Conservation (phyloP, 2,113 vertebrate species). For the Clarias batrachus region DNA sequence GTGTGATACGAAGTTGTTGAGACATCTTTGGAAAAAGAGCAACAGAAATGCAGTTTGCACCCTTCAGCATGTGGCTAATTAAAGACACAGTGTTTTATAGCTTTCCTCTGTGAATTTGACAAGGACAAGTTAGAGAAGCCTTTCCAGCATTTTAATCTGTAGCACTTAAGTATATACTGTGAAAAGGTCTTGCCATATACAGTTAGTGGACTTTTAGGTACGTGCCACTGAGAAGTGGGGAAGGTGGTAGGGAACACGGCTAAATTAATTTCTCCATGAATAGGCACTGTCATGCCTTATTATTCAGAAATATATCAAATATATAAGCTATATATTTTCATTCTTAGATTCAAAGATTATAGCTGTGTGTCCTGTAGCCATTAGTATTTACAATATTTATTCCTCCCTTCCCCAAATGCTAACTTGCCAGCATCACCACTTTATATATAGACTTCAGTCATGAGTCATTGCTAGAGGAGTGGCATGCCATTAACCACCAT, state of each 20-base stretch:
- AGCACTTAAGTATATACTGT: conserved; percentile 82
- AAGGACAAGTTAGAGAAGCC: conserved; percentile 62
- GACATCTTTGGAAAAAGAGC: conserved; percentile 55
- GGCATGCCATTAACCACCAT: conserved; percentile 51
- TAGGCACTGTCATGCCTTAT: conserved; percentile 27
- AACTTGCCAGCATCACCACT: conserved; percentile 39
- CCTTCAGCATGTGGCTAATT: conserved; percentile 40
- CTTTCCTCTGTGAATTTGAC: conserved; percentile 54
- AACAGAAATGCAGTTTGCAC: conserved; percentile 32
- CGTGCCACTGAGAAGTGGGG: not conserved
- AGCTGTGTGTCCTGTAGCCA: conserved; percentile 57
- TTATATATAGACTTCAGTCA: conserved; percentile 61
- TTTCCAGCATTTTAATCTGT: conserved; percentile 79
- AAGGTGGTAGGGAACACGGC: not conserved
- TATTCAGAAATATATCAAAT: conserved; percentile 37
- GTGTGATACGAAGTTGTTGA: conserved; percentile 52
- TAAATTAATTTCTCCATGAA: conserved; percentile 26
- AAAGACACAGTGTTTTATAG: conserved; percentile 37
- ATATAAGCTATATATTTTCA: conserved; percentile 49
- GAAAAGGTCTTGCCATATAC: conserved; percentile 65
- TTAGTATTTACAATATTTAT: conserved; percentile 51
- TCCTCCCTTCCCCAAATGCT: conserved; percentile 48
- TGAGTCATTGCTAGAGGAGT: conserved; percentile 59
- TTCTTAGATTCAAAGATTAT: conserved; percentile 52
- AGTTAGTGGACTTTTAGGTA: conserved; percentile 51